Percentiles rank a stretch among this genome's conserved stretches.
Conservation (phyloP, 2,888 invertebrate genomes). For the Eupithecia tripunctaria region DNA sequence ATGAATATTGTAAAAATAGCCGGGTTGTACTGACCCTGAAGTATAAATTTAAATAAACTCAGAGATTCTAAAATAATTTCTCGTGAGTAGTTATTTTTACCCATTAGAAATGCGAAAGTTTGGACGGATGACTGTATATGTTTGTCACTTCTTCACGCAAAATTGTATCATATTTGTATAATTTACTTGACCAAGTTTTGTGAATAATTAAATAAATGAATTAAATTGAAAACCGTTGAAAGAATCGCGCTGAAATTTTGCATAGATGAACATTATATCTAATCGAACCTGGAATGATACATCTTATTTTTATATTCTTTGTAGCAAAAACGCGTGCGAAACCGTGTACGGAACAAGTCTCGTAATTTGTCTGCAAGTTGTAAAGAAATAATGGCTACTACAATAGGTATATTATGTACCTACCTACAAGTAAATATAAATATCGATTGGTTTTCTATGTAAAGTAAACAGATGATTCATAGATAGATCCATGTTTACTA, state of each 20-base stretch:
- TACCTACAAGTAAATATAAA: neutral
- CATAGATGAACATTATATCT: neutral
- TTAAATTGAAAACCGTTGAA: neutral
- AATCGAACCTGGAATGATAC: neutral
- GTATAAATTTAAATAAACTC: neutral
- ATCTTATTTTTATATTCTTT: neutral
- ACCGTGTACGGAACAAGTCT: neutral
- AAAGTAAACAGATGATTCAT: slow-evolving; percentile 1
- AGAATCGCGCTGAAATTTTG: neutral
- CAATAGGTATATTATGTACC: neutral
- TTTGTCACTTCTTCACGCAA: no score
- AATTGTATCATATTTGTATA: no score
- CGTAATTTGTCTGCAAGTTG: neutral
- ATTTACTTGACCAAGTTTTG: neutral
- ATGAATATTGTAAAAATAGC: slow-evolving; percentile 7
- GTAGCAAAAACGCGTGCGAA: neutral
- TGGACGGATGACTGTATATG: no score
- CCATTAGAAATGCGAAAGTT: no score
- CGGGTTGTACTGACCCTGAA: neutral
- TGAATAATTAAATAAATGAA: no score
- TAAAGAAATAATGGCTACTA: neutral
- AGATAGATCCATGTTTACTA: neutral
- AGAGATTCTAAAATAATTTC: neutral
- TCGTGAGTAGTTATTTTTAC: neutral
- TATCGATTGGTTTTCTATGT: neutral